Base-by-base conservation (phyloP, 2,113 vertebrate genomes). In the Sterna hirundo region DNA sequence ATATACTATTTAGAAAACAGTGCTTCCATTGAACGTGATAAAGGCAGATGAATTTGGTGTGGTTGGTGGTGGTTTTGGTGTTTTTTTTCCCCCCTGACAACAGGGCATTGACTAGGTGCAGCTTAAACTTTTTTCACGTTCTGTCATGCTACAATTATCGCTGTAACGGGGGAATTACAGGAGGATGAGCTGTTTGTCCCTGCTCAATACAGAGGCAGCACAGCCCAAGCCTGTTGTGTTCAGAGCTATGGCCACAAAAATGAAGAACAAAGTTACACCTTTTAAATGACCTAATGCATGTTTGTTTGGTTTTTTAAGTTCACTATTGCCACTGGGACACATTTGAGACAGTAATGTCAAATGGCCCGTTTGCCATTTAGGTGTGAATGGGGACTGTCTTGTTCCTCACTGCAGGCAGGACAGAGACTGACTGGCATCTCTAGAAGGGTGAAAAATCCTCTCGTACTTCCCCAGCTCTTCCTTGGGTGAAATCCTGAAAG, bases 1-100 rank as follows among this genome's bases (percentile, higher is more conserved):
- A 93, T 83, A 42, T 52, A 61, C 91, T 86, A 32, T 91, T 94
- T 94, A 91, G 86, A 96, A 96, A 96, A 96, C 75, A 90, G 38
- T n/a, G 22, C 10, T 90, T 91, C 71, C 16, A 13, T 2, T 88
- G 91, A 95, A 80, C 71, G 34, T 75, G 64, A 55, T 68, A 70
- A 90, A 74, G 44, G 55, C 54, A 78, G 78, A 72, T 0, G 1
- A 61, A 60, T 91, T 94, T 88, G 82, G 21, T 0, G 0, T 22
- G 18, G 29, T 13, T 69, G 34, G 21, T 9, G 6, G 20, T 27
- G 32, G 29, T 65, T 40, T 21, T 62, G 16, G 40, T 40, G 61
- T 10, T 54, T 30, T 22, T 16, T 19, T 27, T 10, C 13, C 2
- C 7, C 15, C 5, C 34, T 1, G 0, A 9, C 52, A 22, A 18